Conservation (phyloP, 2,888 invertebrate species). For the Cheilosia pagana region DNA sequence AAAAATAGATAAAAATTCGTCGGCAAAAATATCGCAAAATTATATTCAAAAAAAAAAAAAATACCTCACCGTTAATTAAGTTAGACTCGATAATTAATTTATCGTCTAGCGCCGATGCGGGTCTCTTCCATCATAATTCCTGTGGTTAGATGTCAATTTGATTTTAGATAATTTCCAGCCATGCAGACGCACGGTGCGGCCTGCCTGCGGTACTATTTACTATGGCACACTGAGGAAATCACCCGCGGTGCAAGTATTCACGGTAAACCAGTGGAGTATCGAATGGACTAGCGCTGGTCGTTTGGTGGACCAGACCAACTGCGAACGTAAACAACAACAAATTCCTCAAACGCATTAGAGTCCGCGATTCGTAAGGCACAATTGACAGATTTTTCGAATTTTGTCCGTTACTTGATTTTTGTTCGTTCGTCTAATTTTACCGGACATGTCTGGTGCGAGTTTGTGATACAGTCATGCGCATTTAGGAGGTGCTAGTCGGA, state of each 20-base stretch:
- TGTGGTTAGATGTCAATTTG: conserved; percentile 71
- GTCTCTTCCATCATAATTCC: conserved; percentile 70
- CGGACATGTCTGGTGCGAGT: conserved; percentile 46
- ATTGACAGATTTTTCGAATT: conserved; percentile 38
- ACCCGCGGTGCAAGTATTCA: conserved; percentile 51
- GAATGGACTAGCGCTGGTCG: neutral
- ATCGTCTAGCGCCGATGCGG: conserved; percentile 68
- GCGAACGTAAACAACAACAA: conserved; percentile 11
- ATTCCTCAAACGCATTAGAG: conserved; percentile 61
- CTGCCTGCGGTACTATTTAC: conserved; percentile 19
- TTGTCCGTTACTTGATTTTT: neutral
- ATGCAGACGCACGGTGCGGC: neutral
- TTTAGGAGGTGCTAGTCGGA: no score
- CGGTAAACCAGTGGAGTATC: neutral
- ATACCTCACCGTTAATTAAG: conserved; percentile 66
- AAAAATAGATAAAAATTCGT: conserved; percentile 16
- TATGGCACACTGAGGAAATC: conserved; percentile 35
- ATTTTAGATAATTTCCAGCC: conserved; percentile 65
- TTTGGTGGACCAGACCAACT: neutral
- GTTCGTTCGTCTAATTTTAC: conserved; percentile 9
- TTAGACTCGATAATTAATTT: conserved; percentile 62
- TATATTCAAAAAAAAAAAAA: conserved; percentile 45
- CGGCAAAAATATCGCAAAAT: no score
- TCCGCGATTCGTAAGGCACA: conserved; percentile 18
- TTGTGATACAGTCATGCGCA: conserved; percentile 16